Base-by-base conservation (phyloP, 2,797 vertebrate species). In the Rhinatrema bivittatum region DNA sequence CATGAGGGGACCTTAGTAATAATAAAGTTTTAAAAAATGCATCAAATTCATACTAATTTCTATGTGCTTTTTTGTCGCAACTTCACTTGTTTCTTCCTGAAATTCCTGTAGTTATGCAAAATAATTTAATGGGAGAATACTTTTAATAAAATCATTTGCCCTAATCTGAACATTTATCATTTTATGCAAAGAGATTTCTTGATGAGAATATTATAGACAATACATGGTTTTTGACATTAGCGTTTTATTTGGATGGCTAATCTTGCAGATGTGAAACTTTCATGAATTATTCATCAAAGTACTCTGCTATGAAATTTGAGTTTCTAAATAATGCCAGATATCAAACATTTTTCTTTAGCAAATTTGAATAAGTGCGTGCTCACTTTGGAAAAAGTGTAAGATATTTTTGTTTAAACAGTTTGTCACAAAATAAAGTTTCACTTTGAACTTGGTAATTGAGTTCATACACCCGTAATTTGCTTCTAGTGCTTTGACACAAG, bases 161-260 rank as follows among this genome's bases (percentile, higher is more conserved):
- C 76, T 84, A 79, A 81, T 81, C 78, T 78, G 78, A 75, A 78
- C 76, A 74, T 81, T 84, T 78, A 81, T 81, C 79, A 79, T 81
- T n/a, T n/a, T n/a, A n/a, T n/a, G n/a, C n/a, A n/a, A n/a, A n/a
- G n/a, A n/a, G n/a, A n/a, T n/a, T 78, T 78, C 78, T 81, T 82
- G 79, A 84, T 84, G 79, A 82, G 79, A 78, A 76, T 81, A 78
- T 79, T 81, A 82, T 76, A 81, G 78, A 79, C 48, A 64, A 71
- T 76, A 74, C 70, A 47, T 82, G 74, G 80, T 82, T 82, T n/a
- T 76, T 82, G 79, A 84, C 78, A 81, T 84, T 84, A 82, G 79
- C 79, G 79, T 84, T 82, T 84, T 84, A 79, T 84, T 81, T 84
- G 79, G 79, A 82, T 82, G 81, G 82, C 77, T 81, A 82, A 81